Evolutionary conservation across 1,140 invertebrate species (phyloP).

Genomic region (Maniola jurtina): DNA sequence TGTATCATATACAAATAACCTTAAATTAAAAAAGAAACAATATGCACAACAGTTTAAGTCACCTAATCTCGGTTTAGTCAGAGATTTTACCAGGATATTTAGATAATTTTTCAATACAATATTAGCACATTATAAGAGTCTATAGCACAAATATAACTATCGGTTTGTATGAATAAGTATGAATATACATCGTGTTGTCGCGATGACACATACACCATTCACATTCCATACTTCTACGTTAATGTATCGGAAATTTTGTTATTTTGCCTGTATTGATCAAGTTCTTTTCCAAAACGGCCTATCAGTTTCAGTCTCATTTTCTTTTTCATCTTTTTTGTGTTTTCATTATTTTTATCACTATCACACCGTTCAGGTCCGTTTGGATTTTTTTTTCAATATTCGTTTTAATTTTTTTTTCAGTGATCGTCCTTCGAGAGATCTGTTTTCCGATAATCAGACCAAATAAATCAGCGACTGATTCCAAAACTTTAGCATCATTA

Average conservation of each 20-base stretch:
- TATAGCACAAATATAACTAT: conserved; percentile 30
- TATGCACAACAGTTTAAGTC: conserved; percentile 58
- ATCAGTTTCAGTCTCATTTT: conserved; percentile 64
- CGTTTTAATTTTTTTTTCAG: conserved; percentile 44
- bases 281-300: conserved; percentile 78
- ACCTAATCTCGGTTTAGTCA: conserved; percentile 52
- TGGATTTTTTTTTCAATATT: conserved; percentile 43
- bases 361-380: conserved; percentile 54
- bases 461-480: conserved; percentile 52
- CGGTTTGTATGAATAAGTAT: conserved; percentile 29
- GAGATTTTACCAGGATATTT: conserved; percentile 22
- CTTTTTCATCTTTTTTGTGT: conserved; percentile 55
- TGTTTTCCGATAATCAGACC: conserved; percentile 65
- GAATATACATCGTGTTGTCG: conserved; percentile 24
- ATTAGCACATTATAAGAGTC: conserved; percentile 50
- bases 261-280: conserved; percentile 66
- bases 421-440: conserved; percentile 77
- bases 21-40: conserved; percentile 47
- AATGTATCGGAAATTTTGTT: conserved; percentile 62
- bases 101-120: conserved; percentile 24
- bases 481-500: conserved; percentile 59
- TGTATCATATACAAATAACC: conserved; percentile 68
- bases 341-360: conserved; percentile 60
- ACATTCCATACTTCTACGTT: conserved; percentile 60
- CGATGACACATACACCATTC: conserved; percentile 49